Conservation (phyloP, 2,797 vertebrate genomes). For the Neostethus bicornis region DNA sequence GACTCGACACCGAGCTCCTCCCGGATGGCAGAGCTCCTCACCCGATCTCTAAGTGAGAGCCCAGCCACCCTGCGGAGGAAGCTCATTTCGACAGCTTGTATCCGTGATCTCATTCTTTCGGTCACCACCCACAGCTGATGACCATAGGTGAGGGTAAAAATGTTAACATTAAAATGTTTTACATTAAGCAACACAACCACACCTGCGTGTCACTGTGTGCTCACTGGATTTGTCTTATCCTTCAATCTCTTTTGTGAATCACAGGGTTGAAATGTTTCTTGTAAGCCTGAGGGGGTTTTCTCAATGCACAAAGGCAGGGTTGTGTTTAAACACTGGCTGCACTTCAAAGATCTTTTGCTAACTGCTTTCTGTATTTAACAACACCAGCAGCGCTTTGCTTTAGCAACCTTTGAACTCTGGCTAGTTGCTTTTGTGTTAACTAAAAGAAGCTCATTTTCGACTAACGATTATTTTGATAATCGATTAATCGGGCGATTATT, state of each 20-base stretch:
- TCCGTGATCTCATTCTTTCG: too few relatives aligned
- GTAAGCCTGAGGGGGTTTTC: constrained; percentile 61
- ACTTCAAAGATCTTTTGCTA: constrained; percentile 42
- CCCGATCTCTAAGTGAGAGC: too few relatives aligned
- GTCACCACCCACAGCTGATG: too few relatives aligned
- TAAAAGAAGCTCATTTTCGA: too few relatives aligned
- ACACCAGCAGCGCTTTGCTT: constrained; percentile 11
- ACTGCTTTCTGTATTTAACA: constrained; percentile 32
- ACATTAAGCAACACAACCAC: constrained; percentile 48
- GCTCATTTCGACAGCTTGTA: too few relatives aligned
- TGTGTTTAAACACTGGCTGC: constrained; percentile 58
- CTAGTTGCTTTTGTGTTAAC: too few relatives aligned
- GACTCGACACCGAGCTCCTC: too few relatives aligned
- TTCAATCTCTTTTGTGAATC: constrained; percentile 59
- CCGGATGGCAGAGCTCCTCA: too few relatives aligned
- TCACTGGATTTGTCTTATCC: constrained; percentile 50
- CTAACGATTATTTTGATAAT: too few relatives aligned
- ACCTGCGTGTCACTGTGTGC: constrained; percentile 27
- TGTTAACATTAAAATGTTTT: constrained; percentile 18
- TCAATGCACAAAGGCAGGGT: constrained; percentile 51
- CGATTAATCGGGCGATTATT: too few relatives aligned
- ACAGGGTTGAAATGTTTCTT: constrained; percentile 63
- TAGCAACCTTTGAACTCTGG: constrained; percentile 16
- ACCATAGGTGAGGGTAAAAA: too few relatives aligned
- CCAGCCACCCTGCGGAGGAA: too few relatives aligned